These are phyloP conservation scores for Anas platyrhynchos DNA, from an alignment of 2,113 vertebrate species.

Conservation along the genomic window DNA sequence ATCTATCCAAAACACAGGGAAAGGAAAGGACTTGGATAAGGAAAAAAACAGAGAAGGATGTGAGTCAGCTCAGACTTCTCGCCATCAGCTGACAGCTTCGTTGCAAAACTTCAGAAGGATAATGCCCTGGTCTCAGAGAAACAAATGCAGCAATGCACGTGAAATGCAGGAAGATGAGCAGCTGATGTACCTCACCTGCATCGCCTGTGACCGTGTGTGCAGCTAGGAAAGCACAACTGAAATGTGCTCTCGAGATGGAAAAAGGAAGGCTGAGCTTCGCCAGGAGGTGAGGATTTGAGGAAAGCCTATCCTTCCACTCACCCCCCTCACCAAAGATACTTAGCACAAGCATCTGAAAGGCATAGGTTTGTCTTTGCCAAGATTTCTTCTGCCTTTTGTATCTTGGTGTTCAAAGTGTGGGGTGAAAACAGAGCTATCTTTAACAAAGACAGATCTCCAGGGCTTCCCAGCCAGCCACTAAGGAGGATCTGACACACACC, in stretches of 20 bases:
- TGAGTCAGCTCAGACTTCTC: conserved; percentile 39
- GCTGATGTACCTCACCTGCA: neutral
- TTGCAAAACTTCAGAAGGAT: neutral
- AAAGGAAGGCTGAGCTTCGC: neutral
- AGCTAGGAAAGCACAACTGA: neutral
- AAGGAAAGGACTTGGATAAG: neutral
- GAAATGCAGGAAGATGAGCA: neutral
- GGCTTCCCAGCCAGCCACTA: neutral
- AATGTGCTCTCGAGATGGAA: neutral
- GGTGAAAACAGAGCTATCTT: neutral
- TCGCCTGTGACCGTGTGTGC: neutral
- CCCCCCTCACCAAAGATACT: neutral
- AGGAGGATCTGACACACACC: neutral
- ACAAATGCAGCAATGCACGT: neutral
- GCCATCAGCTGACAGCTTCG: neutral
- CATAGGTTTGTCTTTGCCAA: neutral
- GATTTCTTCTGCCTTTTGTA: neutral
- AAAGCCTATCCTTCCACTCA: neutral
- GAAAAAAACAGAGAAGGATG: neutral
- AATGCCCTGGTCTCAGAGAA: neutral
- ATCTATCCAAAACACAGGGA: conserved; percentile 30
- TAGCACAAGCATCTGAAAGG: neutral
- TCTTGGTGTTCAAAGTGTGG: neutral
- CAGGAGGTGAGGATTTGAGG: neutral
- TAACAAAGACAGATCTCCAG: neutral